Evolutionary conservation across 2,888 invertebrate species (phyloP), one percentile per base, ranked within the genome.

Genomic region (Caenorhabditis angaria): DNA sequence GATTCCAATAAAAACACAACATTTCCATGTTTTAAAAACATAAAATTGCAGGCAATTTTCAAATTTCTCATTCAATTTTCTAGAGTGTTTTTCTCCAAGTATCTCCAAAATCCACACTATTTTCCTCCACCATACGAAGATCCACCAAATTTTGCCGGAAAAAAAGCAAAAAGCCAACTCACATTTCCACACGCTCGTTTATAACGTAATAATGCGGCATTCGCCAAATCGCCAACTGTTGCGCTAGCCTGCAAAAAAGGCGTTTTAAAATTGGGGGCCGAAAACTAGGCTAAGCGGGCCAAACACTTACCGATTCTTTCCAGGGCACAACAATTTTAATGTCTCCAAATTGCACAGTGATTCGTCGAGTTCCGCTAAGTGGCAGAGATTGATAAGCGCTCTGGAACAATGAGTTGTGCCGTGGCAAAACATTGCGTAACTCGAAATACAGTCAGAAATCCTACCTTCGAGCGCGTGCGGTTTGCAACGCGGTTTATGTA

Each of bases 281-380:
- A n/a, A 57, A 12, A 20, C 10, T 32, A 65, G 20, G n/a, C n/a
- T n/a, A n/a, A n/a, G n/a, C n/a, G n/a, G n/a, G n/a, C n/a, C n/a
- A n/a, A n/a, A n/a, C 35, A 20, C 24, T 12, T 27, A 73, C 72
- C 12, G 72, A 41, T 50, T 73, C 73, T 51, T 66, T 70, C 67
- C 76, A 78, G 1, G 80, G 77, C 3, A 80, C 80, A 35, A 80
- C 77, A 35, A 80, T 74, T 41, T 76, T 76, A 51, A 74, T 71
- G 20, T 54, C 51, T 0, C 77, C 77, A 55, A 80, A 80, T 28
- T 71, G 72, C 1, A 80, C 76, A 20, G 80, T 80, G 2, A 80
- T 72, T 55, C 75, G 67, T 1, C 73, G 63, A 29, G 67, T 67
- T 53, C 72, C 72, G 24, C 55, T 60, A 2, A 67, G 53, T 8